Percentiles rank a stretch among this genome's conserved stretches.
These are phyloP conservation scores for Apogon hyalosoma DNA, from an alignment of 2,797 vertebrate species.

Conservation along the genomic window DNA sequence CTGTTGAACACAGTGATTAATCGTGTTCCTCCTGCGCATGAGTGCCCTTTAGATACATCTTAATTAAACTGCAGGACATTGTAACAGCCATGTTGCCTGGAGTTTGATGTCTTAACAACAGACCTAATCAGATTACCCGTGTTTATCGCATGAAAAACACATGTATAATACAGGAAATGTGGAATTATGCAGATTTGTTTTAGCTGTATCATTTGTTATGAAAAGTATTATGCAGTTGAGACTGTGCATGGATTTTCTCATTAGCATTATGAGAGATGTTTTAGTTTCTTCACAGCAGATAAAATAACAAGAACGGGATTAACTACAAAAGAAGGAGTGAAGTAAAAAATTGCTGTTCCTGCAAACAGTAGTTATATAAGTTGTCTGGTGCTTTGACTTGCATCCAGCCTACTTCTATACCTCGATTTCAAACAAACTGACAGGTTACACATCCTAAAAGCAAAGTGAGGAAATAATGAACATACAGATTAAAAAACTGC, in stretches of 20 bases:
- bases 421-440: constrained; percentile 10
- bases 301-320: constrained; percentile 24
- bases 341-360: constrained; percentile 8
- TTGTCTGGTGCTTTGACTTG: constrained; percentile 13
- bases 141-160: constrained; percentile 13
- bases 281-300: constrained; percentile 36
- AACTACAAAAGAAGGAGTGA: constrained; percentile 15
- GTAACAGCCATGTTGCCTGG: neutral
- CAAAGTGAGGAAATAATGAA: constrained; percentile 25
- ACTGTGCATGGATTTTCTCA: constrained; percentile 8
- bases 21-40: neutral
- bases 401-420: neutral
- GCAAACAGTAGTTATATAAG: constrained; percentile 16
- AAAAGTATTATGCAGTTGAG: constrained; percentile 29
- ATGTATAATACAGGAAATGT: constrained; percentile 16
- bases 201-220: constrained; percentile 2
- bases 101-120: constrained; percentile 11
- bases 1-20: neutral
- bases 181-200: constrained; percentile 22
- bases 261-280: constrained; percentile 16
- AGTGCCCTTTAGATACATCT: constrained; percentile 8
- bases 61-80: constrained; percentile 9
- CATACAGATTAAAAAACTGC: constrained; percentile 8
- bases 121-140: neutral
- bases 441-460: constrained; percentile 30